Base-by-base conservation (phyloP, 2,888 invertebrate species). In the Dicranocentrus wangi region DNA sequence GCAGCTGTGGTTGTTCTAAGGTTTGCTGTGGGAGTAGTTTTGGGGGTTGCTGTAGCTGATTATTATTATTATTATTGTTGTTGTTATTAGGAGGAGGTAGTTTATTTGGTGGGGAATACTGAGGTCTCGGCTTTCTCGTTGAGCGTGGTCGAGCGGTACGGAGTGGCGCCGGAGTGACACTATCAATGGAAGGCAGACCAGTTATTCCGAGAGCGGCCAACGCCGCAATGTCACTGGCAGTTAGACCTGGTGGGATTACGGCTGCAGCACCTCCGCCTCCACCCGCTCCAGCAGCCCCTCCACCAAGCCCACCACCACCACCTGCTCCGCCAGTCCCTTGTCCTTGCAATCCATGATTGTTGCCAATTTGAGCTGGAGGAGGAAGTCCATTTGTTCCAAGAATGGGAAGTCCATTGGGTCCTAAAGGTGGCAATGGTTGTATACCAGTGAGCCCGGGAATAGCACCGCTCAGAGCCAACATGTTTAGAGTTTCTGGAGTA, bases 211-310 rank as follows among this genome's bases (percentile, higher is more conserved):
- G 63, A 2, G 81, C 68, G 53, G 51, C 61, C 3, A 81, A 25
- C 2, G 66, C 66, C 0, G 73, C 73, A 27, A 81, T 73, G 13
- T 81, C 81, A 23, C 28, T 47, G 0, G 73, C 68, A 1, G 81
- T 75, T 0, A 81, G 70, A 17, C 81, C 81, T 17, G 61, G 61
- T 21, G 81, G 81, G 13, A 80, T 21, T 43, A 58, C 71, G 3
- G 25, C 17, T 13, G 10, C 23, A 13, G 13, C 2, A 19, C 17
- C 42, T 39, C 10, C 5, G 21, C 15, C 17, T 39, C 63, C 23
- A 7, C 21, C 69, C 1, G 53, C 19, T 19, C 43, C 71, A n/a
- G 60, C 51, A 39, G 39, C 19, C n/a, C 63, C 66, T 5, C 66
- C 51, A 19, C 2, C 53, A 10, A 7, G 58, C 17, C 28, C 60